phyloP scores from a whole-genome alignment of 2,797 vertebrate genomes.

The Arrhamphus sclerolepis region DNA sequence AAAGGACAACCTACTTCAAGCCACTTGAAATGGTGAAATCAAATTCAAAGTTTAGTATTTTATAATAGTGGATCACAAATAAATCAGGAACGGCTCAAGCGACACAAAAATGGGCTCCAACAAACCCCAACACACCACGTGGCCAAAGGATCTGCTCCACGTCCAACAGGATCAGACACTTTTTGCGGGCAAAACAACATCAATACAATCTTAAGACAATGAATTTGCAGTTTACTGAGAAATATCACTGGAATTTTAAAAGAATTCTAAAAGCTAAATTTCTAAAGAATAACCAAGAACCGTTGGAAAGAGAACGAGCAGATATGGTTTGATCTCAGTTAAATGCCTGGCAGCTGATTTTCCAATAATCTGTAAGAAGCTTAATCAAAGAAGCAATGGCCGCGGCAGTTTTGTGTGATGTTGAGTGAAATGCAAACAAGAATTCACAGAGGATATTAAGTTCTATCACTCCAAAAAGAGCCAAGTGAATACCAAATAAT shows the following conservation, averaged over 20 bases:
- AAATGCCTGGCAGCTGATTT: slow-evolving; percentile 24
- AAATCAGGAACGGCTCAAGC: too few relatives aligned
- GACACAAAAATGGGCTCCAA: too few relatives aligned
- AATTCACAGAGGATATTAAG: slow-evolving; percentile 2
- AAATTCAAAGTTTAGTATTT: too few relatives aligned
- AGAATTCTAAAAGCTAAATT: background rate
- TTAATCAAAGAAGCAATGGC: slow-evolving; percentile 27
- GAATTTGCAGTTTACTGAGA: slow-evolving; percentile 4
- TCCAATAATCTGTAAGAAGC: slow-evolving; percentile 18
- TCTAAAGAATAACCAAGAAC: background rate
- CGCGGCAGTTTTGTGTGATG: slow-evolving; percentile 15
- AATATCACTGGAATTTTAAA: slow-evolving; percentile 9
- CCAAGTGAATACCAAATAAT: slow-evolving; percentile 14
- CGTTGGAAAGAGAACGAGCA: slow-evolving; percentile 15
- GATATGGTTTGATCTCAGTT: slow-evolving; percentile 32
- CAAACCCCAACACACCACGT: too few relatives aligned
- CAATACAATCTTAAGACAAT: too few relatives aligned
- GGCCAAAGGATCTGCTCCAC: too few relatives aligned
- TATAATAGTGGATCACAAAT: too few relatives aligned
- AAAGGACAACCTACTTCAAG: too few relatives aligned
- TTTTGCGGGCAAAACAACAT: too few relatives aligned
- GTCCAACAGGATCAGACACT: too few relatives aligned
- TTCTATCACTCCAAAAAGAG: background rate
- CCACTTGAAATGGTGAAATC: too few relatives aligned
- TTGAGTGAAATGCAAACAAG: slow-evolving; percentile 23